These are phyloP conservation scores for Drosophila ogumai DNA, from an alignment of 1,140 invertebrate species.

Conservation along the genomic window DNA sequence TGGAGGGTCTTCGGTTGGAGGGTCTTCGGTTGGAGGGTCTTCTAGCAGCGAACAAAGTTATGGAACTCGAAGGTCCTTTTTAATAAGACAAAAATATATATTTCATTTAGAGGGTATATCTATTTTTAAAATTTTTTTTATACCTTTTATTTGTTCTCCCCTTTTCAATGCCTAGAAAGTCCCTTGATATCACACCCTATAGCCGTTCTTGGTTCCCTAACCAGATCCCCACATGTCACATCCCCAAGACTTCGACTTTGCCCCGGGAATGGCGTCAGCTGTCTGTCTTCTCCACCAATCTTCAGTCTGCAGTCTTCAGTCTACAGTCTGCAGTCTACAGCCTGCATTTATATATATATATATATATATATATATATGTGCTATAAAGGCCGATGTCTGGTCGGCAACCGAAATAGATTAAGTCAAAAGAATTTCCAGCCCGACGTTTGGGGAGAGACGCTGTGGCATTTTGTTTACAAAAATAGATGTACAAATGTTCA, in stretches of 20 bases:
- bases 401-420: constrained; percentile 54
- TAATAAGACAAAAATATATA: background rate
- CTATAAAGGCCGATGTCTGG: constrained; percentile 40
- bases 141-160: too few species aligned
- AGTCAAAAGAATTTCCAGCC: constrained; percentile 72
- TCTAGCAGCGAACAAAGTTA: background rate
- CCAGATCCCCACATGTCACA: constrained; percentile 14
- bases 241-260: constrained; percentile 34
- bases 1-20: background rate
- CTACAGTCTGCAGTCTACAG: constrained; percentile 17
- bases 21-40: background rate
- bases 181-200: background rate
- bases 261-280: constrained; percentile 42
- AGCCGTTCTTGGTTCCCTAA: background rate
- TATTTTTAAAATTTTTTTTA: too few species aligned
- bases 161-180: too few species aligned
- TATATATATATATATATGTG: constrained; percentile 1
- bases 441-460: constrained; percentile 48
- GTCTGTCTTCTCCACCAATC: constrained; percentile 28
- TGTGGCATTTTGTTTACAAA: constrained; percentile 39
- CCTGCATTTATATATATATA: constrained; percentile 19
- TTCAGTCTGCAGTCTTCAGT: background rate
- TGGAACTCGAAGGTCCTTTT: background rate
- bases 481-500: constrained; percentile 58
- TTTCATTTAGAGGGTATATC: background rate